Base-by-base conservation (phyloP, 1,140 invertebrate species). In the Drosophila virilis region DNA sequence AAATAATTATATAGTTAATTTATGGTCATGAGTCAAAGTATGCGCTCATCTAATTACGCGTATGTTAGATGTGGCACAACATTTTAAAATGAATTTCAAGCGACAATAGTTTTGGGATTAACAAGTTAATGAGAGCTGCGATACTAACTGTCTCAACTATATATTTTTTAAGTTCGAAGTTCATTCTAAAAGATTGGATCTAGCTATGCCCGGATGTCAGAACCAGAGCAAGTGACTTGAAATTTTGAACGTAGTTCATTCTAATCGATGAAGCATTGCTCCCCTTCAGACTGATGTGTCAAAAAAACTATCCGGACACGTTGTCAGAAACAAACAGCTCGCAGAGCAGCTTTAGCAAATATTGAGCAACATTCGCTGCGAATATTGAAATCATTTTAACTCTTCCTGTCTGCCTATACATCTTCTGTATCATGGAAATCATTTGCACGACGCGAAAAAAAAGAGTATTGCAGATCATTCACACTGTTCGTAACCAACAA, bases 1-100 rank as follows among this genome's bases (percentile, higher is more conserved):
- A 82, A 78, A 79, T 89, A 89, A 86, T 89, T 86, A 85, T 86
- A 86, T 85, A 77, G 54, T 72, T 85, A 83, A 88, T 86, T 81
- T 78, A 86, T 74, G 38, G 58, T 8, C 35, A 17, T 46, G 37
- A 10, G 8, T 52, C 42, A 8, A 59, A 38, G 22, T 77, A 59
- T 45, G 15, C 43, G 33, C 40, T 55, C 22, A 69, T 88, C 83
- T 88, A 88, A 85, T 88, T 78, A 80, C n/a, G 17, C 17, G 12
- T 61, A 8, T 13, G 38, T 54, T n/a, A n/a, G n/a, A n/a, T 62
- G 13, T 37, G 33, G 2, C 9, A 54, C 6, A 15, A 5, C 12
- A 28, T 22, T n/a, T 35, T 32, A 10, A 55, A 52, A 43, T 32
- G n/a, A 8, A 51, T 33, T n/a, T 35, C 3, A 15, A n/a, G 32